Base-by-base conservation (phyloP, 2,797 vertebrate genomes). In the Chloroceryle inda region DNA sequence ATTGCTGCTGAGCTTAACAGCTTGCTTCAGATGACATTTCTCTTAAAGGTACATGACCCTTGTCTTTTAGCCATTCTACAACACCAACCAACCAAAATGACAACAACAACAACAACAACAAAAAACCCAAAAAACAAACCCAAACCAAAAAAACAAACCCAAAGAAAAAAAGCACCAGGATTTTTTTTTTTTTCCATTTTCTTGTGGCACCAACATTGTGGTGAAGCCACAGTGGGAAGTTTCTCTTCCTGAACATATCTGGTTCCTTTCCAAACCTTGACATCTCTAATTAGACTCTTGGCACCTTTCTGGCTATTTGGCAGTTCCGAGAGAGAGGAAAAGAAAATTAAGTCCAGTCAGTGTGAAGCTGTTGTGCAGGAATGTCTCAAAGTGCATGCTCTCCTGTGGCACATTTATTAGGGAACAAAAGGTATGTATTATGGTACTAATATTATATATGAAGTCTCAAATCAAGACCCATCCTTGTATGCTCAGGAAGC, bases 261-360 rank as follows among this genome's bases (percentile, higher is more conserved):
- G 29, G 6, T 76, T 93, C 5, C n/a, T 78, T 66, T 96, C 86
- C 75, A 85, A n/a, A 53, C 62, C 23, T 75, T 95, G 58, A 85
- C 58, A 59, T 58, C 27, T 40, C 53, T 78, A 52, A 55, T 85
- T 85, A 80, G 58, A 47, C 21, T 75, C 26, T 55, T 75, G 75
- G 52, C n/a, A 20, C 76, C 45, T 83, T 50, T 77, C 62, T 84
- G 85, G 52, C 49, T 78, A 24, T 68, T 90, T 64, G 73, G 67
- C 26, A 38, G n/a, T 82, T 88, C 62, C 47, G 58, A 75, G 21
- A 1, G 21, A 1, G 38, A 42, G 6, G 5, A 10, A 31, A 72
- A 68, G 31, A 77, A 72, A 72, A 67, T 45, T 7, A 27, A 66
- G 23, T 59, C 45, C 49, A 58, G 56, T 77, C 15, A 26, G 21